phyloP scores from a whole-genome alignment of 2,888 invertebrate genomes.

The Scaptomyza flava region DNA sequence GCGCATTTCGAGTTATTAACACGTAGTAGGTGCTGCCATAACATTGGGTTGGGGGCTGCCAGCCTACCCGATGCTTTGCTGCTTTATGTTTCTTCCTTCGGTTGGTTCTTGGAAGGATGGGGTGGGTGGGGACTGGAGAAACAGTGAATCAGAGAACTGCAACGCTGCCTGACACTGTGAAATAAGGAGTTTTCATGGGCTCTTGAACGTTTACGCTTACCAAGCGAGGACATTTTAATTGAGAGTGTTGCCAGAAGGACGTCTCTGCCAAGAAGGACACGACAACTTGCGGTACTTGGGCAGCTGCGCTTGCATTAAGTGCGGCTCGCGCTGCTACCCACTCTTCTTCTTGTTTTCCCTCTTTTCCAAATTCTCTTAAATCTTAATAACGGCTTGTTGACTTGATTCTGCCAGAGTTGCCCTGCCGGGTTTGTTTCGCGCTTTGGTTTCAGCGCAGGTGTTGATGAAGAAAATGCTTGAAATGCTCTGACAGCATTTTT shows the following conservation, averaged over 20 bases:
- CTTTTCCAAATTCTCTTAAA: not conserved
- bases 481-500: slow-evolving; percentile 26
- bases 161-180: slow-evolving; percentile 72
- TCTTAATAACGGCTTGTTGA: slow-evolving; percentile 67
- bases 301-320: slow-evolving; percentile 75
- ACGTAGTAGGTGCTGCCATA: slow-evolving; percentile 68
- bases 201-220: slow-evolving; percentile 80
- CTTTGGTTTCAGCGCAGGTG: slow-evolving; percentile 62
- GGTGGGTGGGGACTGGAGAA: slow-evolving; percentile 20
- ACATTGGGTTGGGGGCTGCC: slow-evolving; percentile 7
- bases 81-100: slow-evolving; percentile 20
- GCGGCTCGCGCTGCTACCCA: slow-evolving; percentile 56
- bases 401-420: slow-evolving; percentile 45
- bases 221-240: slow-evolving; percentile 80
- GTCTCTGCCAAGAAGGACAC: slow-evolving; percentile 48
- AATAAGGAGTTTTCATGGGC: slow-evolving; percentile 80
- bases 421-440: slow-evolving; percentile 16
- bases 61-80: slow-evolving; percentile 22
- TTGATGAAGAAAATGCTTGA: slow-evolving; percentile 68
- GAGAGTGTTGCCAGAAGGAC: slow-evolving; percentile 79
- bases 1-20: slow-evolving; percentile 79
- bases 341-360: slow-evolving; percentile 5
- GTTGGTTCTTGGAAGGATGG: slow-evolving; percentile 32
- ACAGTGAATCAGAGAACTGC: slow-evolving; percentile 4
- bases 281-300: slow-evolving; percentile 73